phyloP scores from a whole-genome alignment of 2,888 invertebrate species.

The Tenthredo distinguenda region DNA sequence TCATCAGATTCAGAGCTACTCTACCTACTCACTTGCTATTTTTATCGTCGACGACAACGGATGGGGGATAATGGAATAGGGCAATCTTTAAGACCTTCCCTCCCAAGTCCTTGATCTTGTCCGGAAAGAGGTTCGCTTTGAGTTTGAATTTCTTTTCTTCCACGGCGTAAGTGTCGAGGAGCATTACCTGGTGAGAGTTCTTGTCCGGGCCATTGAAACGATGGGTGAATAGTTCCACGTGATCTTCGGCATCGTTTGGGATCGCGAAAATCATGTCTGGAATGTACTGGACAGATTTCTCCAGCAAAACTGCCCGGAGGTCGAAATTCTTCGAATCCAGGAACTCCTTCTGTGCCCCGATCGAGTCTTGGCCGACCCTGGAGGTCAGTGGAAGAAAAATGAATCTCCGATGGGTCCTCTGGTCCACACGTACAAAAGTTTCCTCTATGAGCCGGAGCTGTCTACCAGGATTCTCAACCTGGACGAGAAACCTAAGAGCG shows the following conservation, averaged over 20 bases:
- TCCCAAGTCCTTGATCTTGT: conserved; percentile 30
- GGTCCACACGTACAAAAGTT: conserved; percentile 14
- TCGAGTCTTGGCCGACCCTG: not conserved
- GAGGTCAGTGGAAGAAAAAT: conserved; percentile 8
- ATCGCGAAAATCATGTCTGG: conserved; percentile 18
- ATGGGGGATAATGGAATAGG: conserved; percentile 6
- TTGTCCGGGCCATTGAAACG: conserved; percentile 14
- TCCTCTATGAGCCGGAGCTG: conserved; percentile 29
- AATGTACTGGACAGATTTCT: conserved; percentile 9
- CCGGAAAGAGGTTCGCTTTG: conserved; percentile 18
- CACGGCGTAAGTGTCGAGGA: conserved; percentile 20
- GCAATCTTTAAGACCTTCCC: conserved; percentile 9
- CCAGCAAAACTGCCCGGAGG: conserved; percentile 2
- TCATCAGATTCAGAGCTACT: not conserved
- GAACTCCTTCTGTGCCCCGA: not conserved
- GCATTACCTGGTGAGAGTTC: not conserved
- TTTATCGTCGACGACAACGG: not conserved
- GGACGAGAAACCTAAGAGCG: not conserved
- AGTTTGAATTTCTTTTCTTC: not conserved
- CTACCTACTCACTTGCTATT: conserved; percentile 9
- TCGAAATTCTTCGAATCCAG: conserved; percentile 22
- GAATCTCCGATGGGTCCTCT: conserved; percentile 5
- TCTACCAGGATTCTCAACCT: conserved; percentile 1
- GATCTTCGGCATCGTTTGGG: not conserved
- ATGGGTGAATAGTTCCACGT: not conserved